phyloP scores from a whole-genome alignment of 2,113 vertebrate species.

The Sprattus sprattus region DNA sequence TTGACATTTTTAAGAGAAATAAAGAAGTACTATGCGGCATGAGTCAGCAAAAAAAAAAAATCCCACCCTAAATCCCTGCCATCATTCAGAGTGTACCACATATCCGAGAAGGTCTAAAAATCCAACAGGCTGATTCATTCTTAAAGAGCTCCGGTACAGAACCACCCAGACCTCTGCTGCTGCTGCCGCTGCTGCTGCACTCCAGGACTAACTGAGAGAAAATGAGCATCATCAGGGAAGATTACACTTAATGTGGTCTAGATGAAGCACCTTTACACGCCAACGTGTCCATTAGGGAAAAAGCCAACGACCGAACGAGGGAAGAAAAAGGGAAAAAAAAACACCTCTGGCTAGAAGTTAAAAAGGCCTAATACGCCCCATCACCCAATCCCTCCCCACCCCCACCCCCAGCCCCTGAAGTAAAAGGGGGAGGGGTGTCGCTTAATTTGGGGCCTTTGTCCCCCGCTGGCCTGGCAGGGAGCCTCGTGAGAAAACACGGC shows the following conservation, averaged over 20 bases:
- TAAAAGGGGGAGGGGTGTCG: conserved; percentile 38
- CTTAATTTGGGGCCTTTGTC: conserved; percentile 41
- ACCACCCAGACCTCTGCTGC: not conserved
- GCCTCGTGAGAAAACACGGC: conserved; percentile 43
- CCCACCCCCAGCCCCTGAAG: not conserved
- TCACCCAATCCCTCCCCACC: not conserved
- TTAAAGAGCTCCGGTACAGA: not conserved
- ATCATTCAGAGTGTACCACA: not conserved
- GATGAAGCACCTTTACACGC: conserved; percentile 60
- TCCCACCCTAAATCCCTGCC: not conserved
- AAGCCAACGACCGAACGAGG: conserved; percentile 48
- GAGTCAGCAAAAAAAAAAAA: not conserved
- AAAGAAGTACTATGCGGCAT: not conserved
- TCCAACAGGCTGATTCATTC: conserved; percentile 8
- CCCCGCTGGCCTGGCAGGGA: conserved; percentile 11
- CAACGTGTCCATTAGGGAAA: conserved; percentile 60
- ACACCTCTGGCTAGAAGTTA: conserved; percentile 29
- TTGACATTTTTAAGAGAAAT: not conserved
- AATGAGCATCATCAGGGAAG: conserved; percentile 59
- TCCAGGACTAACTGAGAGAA: conserved; percentile 42
- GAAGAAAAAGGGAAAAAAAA: conserved; percentile 48
- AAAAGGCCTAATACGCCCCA: conserved; percentile 47
- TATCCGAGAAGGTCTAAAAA: not conserved
- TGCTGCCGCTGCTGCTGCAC: conserved; percentile 42
- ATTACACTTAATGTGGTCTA: conserved; percentile 63